Conservation (phyloP, 2,888 invertebrate species). For the Limnephilus marmoratus region DNA sequence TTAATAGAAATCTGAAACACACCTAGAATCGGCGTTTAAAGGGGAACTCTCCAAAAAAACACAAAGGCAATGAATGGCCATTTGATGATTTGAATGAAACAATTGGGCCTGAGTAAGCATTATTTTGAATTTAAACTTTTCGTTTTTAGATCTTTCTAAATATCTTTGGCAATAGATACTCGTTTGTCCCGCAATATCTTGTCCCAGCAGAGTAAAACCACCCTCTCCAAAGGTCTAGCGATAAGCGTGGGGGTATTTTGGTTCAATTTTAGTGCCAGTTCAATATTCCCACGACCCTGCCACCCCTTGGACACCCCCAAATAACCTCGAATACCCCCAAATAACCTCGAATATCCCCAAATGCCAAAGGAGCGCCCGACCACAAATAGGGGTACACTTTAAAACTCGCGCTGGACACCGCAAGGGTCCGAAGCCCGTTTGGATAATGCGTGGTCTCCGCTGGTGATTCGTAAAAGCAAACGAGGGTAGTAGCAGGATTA, state of each 20-base stretch:
- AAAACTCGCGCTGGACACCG: constrained; percentile 42
- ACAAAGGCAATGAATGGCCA: too few species aligned
- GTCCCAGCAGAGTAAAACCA: background rate
- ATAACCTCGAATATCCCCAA: constrained; percentile 31
- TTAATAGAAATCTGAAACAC: too few species aligned
- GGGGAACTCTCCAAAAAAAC: too few species aligned
- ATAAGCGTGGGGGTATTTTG: constrained; percentile 57
- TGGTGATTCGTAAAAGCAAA: constrained; percentile 53
- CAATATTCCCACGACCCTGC: constrained; percentile 60
- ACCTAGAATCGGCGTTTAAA: too few species aligned
- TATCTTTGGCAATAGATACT: background rate
- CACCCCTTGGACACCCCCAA: background rate
- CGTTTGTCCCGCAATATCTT: background rate
- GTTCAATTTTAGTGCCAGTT: constrained; percentile 60
- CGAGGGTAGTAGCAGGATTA: constrained; percentile 50
- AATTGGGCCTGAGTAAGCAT: too few species aligned
- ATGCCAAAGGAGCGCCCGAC: constrained; percentile 35
- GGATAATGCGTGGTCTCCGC: constrained; percentile 52
- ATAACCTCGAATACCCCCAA: constrained; percentile 8
- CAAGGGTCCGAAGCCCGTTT: constrained; percentile 10
- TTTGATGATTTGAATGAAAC: too few species aligned
- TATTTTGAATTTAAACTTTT: background rate
- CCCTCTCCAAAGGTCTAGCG: constrained; percentile 24
- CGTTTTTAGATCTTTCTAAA: background rate
- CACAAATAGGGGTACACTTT: constrained; percentile 57